These are phyloP conservation scores for Zaprionus lineosus DNA, from an alignment of 2,888 invertebrate species.

Conservation along the genomic window DNA sequence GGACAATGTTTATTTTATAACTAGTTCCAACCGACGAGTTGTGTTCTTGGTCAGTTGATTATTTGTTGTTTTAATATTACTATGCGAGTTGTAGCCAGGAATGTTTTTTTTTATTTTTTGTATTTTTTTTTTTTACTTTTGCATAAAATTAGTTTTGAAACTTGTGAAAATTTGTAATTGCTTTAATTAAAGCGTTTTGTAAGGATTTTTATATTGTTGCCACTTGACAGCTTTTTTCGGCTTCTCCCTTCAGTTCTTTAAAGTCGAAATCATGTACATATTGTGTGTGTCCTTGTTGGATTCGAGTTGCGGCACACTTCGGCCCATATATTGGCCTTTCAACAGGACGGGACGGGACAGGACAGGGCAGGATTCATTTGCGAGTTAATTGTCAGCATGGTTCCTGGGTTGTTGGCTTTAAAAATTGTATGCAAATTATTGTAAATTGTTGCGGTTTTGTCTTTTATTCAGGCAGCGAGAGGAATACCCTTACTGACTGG, in stretches of 20 bases:
- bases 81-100: too few species aligned
- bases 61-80: slow-evolving; percentile 16
- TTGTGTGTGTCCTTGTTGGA: slow-evolving; percentile 1
- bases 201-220: background rate
- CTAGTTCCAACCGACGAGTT: slow-evolving; percentile 35
- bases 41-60: slow-evolving; percentile 56
- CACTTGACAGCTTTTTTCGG: background rate
- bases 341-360: too few species aligned
- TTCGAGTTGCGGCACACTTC: slow-evolving; percentile 14
- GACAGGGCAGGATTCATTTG: slow-evolving; percentile 36
- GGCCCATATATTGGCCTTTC: slow-evolving; percentile 12
- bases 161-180: slow-evolving; percentile 20
- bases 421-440: slow-evolving; percentile 61
- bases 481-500: slow-evolving; percentile 10
- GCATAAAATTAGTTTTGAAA: slow-evolving; percentile 21
- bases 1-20: slow-evolving; percentile 54
- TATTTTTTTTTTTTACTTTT: slow-evolving; percentile 7
- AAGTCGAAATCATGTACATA: background rate
- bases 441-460: slow-evolving; percentile 57
- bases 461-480: slow-evolving; percentile 14
- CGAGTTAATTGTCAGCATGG: slow-evolving; percentile 55
- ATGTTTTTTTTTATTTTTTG: slow-evolving; percentile 17
- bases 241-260: slow-evolving; percentile 2
- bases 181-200: slow-evolving; percentile 31
- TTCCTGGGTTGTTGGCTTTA: slow-evolving; percentile 40